Base-by-base conservation (phyloP, 1,140 invertebrate species). In the Drosophila ambigua region DNA sequence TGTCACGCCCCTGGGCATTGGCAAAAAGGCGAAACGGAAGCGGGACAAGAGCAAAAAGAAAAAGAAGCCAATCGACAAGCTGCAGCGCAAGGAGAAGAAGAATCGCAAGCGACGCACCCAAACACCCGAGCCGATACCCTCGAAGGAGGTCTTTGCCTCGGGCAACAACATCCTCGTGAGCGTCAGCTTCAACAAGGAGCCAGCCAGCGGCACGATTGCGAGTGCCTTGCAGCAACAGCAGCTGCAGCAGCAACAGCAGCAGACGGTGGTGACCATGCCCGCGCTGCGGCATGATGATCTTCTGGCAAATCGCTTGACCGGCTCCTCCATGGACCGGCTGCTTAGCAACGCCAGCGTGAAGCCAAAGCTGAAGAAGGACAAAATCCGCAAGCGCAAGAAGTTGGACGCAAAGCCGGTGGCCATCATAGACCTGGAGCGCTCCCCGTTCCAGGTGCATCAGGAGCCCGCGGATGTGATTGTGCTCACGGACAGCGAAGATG, bases 161-260 rank as follows among this genome's bases (percentile, higher is more conserved):
- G 97, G 97, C 4, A 97, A 98, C 92, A 98, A 97, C 87, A 98
- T 98, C 58, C 93, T 98, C 31, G 97, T 98, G 0, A 98, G 97
- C 91, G 96, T 98, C 5, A 97, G 96, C 91, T 98, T 98, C 90
- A 96, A 96, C 81, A 96, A 96, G 71, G 95, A 95, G 58, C 8
- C 66, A 3, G 58, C 11, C 50, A 69, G 45, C 7, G 20, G 15
- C 6, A 94, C 94, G 9, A 82, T 52, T 62, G 93, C 94, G 52
- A 50, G 6, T 35, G 49, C 63, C 28, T 7, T 45, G 2, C 26
- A 57, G 13, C 50, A 13, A 5, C 53, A 16, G 11, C 59, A 41
- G 28, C 64, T 9, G 39, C 93, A 66, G 24, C 76, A 16, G 11
- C 59, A 41, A 24, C 64, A 11, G 39, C 93, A 66, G 24, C 76